Conservation (phyloP, 2,113 vertebrate genomes). For the Pitta sordida region DNA sequence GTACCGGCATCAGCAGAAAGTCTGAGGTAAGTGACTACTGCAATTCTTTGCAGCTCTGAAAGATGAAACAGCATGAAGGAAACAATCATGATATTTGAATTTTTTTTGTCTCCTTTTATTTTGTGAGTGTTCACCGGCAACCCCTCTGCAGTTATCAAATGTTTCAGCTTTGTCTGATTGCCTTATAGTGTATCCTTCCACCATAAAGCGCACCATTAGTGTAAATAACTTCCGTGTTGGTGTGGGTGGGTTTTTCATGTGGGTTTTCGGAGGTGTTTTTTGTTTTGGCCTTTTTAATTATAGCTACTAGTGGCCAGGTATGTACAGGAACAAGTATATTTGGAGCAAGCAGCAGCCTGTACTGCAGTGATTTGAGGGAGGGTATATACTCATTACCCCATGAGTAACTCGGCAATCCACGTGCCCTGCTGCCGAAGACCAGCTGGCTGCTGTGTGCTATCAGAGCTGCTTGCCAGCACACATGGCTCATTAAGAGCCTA, state of each 20-base stretch:
- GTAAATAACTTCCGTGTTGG: constrained; percentile 22
- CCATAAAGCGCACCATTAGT: background rate
- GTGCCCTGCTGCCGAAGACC: background rate
- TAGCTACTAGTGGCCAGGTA: background rate
- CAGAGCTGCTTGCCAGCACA: background rate
- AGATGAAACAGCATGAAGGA: background rate
- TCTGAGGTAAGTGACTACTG: background rate
- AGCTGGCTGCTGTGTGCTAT: background rate
- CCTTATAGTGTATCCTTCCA: background rate
- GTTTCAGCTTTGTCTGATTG: background rate
- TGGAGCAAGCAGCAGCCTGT: background rate
- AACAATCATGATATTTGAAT: background rate
- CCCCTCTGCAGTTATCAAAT: background rate
- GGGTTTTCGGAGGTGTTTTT: background rate
- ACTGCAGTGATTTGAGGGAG: background rate
- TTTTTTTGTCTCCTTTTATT: constrained; percentile 3
- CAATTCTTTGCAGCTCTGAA: background rate
- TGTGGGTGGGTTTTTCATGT: too few species aligned
- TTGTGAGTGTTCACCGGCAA: background rate
- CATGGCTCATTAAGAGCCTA: background rate
- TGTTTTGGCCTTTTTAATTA: background rate
- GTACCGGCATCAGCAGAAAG: background rate
- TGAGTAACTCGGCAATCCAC: background rate
- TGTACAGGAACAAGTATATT: background rate
- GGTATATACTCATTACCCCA: background rate